A percentile compares a stretch with the other conserved stretches of the same genome.
These are phyloP conservation scores for Coenobita brevimanus DNA, from an alignment of 1,140 invertebrate genomes.

Conservation along the genomic window DNA sequence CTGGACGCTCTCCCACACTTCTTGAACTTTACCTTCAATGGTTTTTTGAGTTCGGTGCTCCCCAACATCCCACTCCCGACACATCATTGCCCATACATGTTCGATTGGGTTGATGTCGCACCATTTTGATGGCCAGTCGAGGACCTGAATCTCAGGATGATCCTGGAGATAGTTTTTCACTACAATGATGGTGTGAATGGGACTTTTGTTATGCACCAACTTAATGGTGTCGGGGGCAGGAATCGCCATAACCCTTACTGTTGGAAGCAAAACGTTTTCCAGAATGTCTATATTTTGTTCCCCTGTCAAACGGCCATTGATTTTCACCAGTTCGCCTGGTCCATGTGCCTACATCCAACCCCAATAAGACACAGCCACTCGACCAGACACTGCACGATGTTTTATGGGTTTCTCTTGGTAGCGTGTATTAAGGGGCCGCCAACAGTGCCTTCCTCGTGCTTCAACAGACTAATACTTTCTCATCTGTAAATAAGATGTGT, in stretches of 20 bases:
- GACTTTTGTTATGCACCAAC: background rate
- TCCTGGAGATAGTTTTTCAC: too few relatives aligned
- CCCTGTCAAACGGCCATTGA: constrained; percentile 5
- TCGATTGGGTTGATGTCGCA: constrained; percentile 1
- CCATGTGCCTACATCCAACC: background rate
- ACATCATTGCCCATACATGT: too few relatives aligned
- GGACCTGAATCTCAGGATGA: too few relatives aligned
- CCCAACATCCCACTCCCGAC: too few relatives aligned
- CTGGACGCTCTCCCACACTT: too few relatives aligned
- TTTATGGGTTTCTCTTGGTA: background rate
- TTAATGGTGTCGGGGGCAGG: too few relatives aligned
- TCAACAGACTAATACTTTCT: constrained; percentile 6
- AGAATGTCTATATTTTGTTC: background rate
- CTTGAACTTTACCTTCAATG: too few relatives aligned
- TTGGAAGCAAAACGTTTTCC: background rate
- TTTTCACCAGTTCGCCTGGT: too few relatives aligned
- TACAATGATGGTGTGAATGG: background rate
- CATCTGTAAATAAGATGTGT: background rate
- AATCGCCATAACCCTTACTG: background rate
- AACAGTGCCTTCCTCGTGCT: constrained; percentile 11
- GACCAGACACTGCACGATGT: constrained; percentile 1
- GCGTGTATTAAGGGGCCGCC: background rate
- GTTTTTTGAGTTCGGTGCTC: too few relatives aligned
- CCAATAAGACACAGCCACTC: background rate
- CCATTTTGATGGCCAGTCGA: background rate